These are phyloP conservation scores for Drosophila gaucha DNA, from an alignment of 2,888 invertebrate species.

Conservation along the genomic window DNA sequence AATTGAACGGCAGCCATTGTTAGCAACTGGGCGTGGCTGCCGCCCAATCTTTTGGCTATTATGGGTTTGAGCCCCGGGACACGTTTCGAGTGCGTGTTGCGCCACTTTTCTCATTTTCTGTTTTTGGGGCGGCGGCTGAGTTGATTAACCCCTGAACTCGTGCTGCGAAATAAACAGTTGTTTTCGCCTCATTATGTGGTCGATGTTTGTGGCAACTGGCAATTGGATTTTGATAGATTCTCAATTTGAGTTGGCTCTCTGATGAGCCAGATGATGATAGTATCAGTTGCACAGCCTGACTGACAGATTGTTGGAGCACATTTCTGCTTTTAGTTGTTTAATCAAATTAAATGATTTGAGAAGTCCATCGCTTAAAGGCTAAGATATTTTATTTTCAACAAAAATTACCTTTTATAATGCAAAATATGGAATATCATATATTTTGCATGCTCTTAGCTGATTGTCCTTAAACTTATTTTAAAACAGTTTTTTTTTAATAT, in stretches of 20 bases:
- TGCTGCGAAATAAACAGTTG: conserved; percentile 10
- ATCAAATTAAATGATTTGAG: neutral
- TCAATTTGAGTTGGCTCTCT: neutral
- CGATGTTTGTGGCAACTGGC: conserved; percentile 1
- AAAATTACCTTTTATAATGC: too few species aligned
- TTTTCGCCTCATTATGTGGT: conserved; percentile 13
- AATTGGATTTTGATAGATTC: conserved; percentile 9
- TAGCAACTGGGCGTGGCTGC: conserved; percentile 18
- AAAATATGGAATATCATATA: too few species aligned
- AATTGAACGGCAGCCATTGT: conserved; percentile 38
- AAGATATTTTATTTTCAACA: neutral
- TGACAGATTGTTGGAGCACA: neutral
- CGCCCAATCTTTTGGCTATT: conserved; percentile 17
- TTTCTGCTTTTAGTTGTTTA: neutral
- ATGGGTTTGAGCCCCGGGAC: conserved; percentile 10
- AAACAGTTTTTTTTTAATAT: too few species aligned
- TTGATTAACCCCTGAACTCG: conserved; percentile 53
- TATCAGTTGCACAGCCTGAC: neutral
- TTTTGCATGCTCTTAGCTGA: too few species aligned
- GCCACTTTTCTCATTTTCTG: neutral
- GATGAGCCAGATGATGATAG: conserved; percentile 4
- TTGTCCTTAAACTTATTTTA: too few species aligned
- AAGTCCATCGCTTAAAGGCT: neutral
- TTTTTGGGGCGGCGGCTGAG: conserved; percentile 17
- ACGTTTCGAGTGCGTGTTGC: conserved; percentile 22